Evolutionary conservation across 1,140 invertebrate genomes (phyloP).

Genomic region (Limonius californicus): DNA sequence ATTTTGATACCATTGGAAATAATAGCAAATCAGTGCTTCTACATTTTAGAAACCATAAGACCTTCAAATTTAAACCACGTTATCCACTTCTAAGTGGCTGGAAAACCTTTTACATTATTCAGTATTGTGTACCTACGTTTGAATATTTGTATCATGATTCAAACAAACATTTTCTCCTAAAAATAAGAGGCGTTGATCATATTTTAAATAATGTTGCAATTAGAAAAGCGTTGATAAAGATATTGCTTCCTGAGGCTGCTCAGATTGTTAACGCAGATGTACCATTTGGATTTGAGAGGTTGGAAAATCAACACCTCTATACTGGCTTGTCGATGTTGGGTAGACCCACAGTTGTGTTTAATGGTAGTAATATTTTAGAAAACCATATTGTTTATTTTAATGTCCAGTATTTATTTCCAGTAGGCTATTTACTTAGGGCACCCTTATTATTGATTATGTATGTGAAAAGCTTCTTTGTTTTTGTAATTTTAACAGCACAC

Average conservation of each 20-base stretch:
- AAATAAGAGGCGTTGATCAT: constrained; percentile 17
- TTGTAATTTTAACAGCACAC: neutral
- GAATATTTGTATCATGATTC: constrained; percentile 2
- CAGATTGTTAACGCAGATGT: neutral
- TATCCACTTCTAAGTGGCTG: constrained; percentile 14
- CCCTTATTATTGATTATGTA: neutral
- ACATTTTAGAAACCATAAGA: neutral
- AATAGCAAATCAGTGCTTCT: constrained; percentile 17
- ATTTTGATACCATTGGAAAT: constrained; percentile 19
- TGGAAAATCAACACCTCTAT: neutral
- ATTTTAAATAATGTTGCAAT: constrained; percentile 15
- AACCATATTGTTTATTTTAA: neutral
- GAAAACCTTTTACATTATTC: constrained; percentile 18
- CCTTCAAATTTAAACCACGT: constrained; percentile 15
- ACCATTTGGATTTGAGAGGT: neutral
- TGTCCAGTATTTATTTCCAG: neutral
- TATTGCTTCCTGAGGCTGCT: constrained; percentile 12
- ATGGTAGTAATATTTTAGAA: constrained; percentile 6
- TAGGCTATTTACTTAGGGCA: neutral
- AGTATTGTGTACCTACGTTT: constrained; percentile 4
- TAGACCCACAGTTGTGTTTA: constrained; percentile 14
- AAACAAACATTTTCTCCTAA: neutral
- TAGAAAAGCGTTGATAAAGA: neutral
- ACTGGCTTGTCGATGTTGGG: neutral
- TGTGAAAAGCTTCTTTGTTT: neutral